These are phyloP conservation scores for Aphaenogaster ashmeadi DNA, from an alignment of 1,140 invertebrate species.

Conservation along the genomic window DNA sequence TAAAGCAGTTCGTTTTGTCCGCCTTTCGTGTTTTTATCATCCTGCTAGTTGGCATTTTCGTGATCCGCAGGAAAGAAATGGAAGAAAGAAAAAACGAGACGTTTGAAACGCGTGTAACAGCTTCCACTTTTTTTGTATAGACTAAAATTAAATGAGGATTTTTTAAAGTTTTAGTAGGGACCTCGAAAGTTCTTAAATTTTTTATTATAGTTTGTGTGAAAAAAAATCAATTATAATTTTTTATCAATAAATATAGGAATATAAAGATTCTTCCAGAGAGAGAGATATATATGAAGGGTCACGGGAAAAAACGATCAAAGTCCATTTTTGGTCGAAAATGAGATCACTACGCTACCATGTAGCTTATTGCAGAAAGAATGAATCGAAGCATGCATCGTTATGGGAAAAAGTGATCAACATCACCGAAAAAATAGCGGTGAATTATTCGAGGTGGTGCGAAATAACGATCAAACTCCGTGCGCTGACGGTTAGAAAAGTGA, in stretches of 20 bases:
- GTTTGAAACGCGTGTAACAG: conserved; percentile 34
- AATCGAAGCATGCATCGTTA: too few species aligned
- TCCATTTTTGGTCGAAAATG: too few species aligned
- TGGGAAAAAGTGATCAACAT: too few species aligned
- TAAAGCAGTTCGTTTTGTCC: conserved; percentile 75
- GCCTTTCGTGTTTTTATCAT: conserved; percentile 63
- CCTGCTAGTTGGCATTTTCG: conserved; percentile 61
- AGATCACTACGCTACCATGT: too few species aligned
- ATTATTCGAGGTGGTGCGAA: too few species aligned
- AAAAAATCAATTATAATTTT: background rate
- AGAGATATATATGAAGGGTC: too few species aligned
- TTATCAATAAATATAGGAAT: background rate
- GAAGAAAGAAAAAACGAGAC: background rate
- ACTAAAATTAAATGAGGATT: conserved; percentile 23
- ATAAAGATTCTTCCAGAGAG: background rate
- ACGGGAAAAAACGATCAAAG: too few species aligned
- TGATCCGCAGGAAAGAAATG: conserved; percentile 7
- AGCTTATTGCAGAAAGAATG: too few species aligned
- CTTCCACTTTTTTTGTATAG: background rate
- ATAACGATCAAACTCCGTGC: too few species aligned
- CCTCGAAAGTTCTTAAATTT: background rate
- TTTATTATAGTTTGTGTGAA: background rate
- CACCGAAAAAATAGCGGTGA: too few species aligned
- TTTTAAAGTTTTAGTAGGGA: background rate
- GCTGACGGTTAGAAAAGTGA: too few species aligned